These are phyloP conservation scores for Drosophila anomalata DNA, from an alignment of 2,888 invertebrate species.

Conservation along the genomic window DNA sequence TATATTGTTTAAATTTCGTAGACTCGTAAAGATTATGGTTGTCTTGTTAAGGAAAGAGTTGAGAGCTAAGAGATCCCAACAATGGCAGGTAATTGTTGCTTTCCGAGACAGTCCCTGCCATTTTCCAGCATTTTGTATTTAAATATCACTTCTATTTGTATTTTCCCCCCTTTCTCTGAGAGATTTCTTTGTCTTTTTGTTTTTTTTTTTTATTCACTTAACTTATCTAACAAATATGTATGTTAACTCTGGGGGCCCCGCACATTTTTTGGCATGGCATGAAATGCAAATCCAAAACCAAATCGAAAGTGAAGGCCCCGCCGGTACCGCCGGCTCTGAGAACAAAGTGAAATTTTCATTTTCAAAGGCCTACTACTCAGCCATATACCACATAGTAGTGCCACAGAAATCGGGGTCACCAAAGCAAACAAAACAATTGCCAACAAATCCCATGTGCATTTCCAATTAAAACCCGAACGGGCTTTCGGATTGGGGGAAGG, in stretches of 20 bases:
- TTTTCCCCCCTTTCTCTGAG: constrained; percentile 1
- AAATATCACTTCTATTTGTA: not conserved
- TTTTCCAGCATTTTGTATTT: constrained; percentile 14
- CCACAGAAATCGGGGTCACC: constrained; percentile 22
- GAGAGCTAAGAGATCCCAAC: constrained; percentile 15
- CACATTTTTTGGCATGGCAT: constrained; percentile 15
- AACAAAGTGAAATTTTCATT: constrained; percentile 47
- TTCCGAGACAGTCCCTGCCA: constrained; percentile 8
- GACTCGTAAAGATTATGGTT: not conserved
- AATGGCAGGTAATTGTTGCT: constrained; percentile 49
- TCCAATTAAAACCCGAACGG: not conserved
- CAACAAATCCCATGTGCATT: constrained; percentile 2
- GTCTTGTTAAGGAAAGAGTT: not conserved
- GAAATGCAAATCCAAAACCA: constrained; percentile 32
- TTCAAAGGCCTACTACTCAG: constrained; percentile 4
- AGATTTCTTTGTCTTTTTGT: constrained; percentile 26
- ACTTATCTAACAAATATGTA: constrained; percentile 56
- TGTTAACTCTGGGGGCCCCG: constrained; percentile 25
- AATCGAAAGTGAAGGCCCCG: constrained; percentile 50
- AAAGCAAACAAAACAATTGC: constrained; percentile 15
- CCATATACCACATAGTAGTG: too few species aligned
- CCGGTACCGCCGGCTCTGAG: constrained; percentile 18
- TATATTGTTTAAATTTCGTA: constrained; percentile 11
- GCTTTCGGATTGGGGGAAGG: not conserved
- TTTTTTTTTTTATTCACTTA: constrained; percentile 29